These are phyloP conservation scores for Pseudoatta argentina DNA, from an alignment of 1,140 invertebrate genomes.

Conservation along the genomic window DNA sequence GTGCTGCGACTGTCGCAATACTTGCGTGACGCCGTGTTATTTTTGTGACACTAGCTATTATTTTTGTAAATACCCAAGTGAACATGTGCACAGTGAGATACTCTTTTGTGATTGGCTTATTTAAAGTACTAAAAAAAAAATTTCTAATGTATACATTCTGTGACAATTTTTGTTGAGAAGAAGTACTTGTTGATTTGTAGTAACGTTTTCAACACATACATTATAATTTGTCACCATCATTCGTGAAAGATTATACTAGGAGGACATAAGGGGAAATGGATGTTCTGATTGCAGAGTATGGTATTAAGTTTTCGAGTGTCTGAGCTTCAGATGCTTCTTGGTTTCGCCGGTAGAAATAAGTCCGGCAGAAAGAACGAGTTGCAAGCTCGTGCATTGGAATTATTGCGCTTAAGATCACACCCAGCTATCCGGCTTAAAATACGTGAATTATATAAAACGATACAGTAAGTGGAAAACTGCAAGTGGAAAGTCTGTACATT, in stretches of 20 bases:
- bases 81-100: neutral
- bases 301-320: slow-evolving; percentile 94
- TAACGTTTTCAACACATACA: neutral
- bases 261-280: slow-evolving; percentile 19
- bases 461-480: slow-evolving; percentile 87
- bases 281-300: slow-evolving; percentile 90
- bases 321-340: slow-evolving; percentile 94
- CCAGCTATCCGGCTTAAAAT: slow-evolving; percentile 92
- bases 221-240: neutral
- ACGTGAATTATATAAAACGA: slow-evolving; percentile 92
- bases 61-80: slow-evolving; percentile 2
- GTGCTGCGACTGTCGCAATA: neutral
- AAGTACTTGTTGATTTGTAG: neutral
- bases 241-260: neutral
- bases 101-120: neutral
- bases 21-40: neutral
- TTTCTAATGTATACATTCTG: neutral
- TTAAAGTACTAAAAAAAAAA: neutral
- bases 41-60: neutral
- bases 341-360: slow-evolving; percentile 94
- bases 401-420: slow-evolving; percentile 91
- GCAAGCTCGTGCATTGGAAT: slow-evolving; percentile 92
- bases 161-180: neutral
- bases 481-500: neutral
- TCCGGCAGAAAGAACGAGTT: slow-evolving; percentile 95